These are phyloP conservation scores for Drosophila neonasuta DNA, from an alignment of 2,888 invertebrate genomes.

Conservation along the genomic window DNA sequence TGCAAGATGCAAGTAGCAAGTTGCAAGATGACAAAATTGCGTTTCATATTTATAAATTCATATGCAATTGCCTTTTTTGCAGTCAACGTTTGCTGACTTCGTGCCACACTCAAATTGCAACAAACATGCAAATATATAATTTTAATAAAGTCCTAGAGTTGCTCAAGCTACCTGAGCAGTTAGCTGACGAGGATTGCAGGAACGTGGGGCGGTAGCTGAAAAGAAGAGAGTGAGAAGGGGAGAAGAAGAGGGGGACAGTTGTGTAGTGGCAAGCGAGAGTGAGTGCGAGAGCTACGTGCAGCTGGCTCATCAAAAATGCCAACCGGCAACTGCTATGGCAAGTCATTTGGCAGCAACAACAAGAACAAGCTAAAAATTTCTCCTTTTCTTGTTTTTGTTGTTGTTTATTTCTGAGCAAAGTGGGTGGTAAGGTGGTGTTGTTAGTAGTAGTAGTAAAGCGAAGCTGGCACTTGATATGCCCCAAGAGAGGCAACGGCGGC, in stretches of 20 bases:
- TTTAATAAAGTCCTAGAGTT: conserved; percentile 66
- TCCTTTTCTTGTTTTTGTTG: conserved; percentile 28
- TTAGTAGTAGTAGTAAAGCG: background rate
- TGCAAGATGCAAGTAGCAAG: conserved; percentile 18
- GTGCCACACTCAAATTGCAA: conserved; percentile 68
- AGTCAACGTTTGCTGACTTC: conserved; percentile 44
- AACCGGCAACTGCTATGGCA: conserved; percentile 58
- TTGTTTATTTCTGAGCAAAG: conserved; percentile 36
- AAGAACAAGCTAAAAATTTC: conserved; percentile 36
- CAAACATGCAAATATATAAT: conserved; percentile 77
- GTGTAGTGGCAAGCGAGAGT: background rate
- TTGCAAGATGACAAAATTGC: conserved; percentile 62
- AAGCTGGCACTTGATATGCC: conserved; percentile 41
- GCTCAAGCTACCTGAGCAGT: conserved; percentile 23
- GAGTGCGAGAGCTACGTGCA: conserved; percentile 39
- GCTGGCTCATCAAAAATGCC: conserved; percentile 72
- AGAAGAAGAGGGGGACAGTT: background rate
- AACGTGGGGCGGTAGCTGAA: background rate
- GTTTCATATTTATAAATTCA: conserved; percentile 74
- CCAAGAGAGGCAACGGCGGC: conserved; percentile 33
- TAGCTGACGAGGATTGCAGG: conserved; percentile 21
- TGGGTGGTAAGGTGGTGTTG: background rate
- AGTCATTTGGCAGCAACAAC: conserved; percentile 61
- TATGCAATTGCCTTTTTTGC: conserved; percentile 59
- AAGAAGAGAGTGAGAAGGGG: background rate